phyloP scores from a whole-genome alignment of 2,797 vertebrate genomes.

The Serranus cabrilla region DNA sequence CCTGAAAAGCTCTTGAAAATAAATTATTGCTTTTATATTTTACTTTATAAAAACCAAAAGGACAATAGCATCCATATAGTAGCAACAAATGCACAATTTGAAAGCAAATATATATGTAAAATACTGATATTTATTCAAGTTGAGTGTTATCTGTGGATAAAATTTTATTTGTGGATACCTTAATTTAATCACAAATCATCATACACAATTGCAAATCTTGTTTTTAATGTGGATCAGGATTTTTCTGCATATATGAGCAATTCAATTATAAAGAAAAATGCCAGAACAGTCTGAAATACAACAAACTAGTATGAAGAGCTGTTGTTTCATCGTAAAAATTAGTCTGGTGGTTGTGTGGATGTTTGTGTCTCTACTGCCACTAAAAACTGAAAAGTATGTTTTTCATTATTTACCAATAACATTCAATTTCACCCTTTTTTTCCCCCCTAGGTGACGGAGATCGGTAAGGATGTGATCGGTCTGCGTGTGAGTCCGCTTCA shows the following conservation, averaged over 20 bases:
- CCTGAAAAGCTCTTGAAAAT: neutral
- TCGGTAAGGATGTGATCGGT: slow-evolving; percentile 96
- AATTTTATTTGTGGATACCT: neutral
- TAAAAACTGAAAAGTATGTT: neutral
- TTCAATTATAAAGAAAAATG: neutral
- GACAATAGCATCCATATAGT: neutral
- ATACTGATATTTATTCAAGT: neutral
- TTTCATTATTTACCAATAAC: no score
- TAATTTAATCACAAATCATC: neutral
- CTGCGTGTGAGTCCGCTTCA: slow-evolving; percentile 96
- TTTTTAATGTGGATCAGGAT: neutral
- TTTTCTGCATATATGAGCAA: neutral
- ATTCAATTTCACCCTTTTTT: slow-evolving; percentile 24
- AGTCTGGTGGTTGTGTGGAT: neutral
- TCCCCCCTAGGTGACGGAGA: slow-evolving; percentile 94
- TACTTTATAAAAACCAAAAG: neutral
- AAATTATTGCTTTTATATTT: neutral
- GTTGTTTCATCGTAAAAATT: neutral
- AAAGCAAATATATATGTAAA: neutral
- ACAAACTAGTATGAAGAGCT: neutral
- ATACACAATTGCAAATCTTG: neutral
- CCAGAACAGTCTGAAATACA: neutral
- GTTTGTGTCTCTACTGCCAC: neutral
- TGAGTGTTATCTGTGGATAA: neutral
- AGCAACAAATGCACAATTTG: neutral